Evolutionary conservation across 1,140 invertebrate genomes (phyloP).

Genomic region (Centruroides vittatus): DNA sequence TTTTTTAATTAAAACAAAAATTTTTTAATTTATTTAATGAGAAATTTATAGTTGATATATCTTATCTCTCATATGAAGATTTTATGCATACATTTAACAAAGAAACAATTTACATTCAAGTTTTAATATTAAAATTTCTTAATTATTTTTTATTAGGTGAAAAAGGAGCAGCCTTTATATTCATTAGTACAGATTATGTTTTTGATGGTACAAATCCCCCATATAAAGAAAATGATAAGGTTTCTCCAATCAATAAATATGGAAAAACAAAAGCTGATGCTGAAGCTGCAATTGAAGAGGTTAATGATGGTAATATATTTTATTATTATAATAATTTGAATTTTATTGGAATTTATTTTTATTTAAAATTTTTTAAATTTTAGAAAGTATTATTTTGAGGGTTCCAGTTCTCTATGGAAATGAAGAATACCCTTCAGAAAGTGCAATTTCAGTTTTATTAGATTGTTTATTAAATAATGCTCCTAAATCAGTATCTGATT

Average conservation of each 20-base stretch:
- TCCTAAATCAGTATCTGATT: constrained; percentile 28
- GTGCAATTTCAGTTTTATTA: constrained; percentile 38
- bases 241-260: constrained; percentile 40
- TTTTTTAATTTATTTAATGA: too few relatives aligned
- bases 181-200: constrained; percentile 44
- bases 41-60: too few relatives aligned
- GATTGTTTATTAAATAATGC: constrained; percentile 25
- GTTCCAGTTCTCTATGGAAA: constrained; percentile 39
- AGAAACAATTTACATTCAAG: neutral
- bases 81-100: too few relatives aligned
- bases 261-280: constrained; percentile 37
- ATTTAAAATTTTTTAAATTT: too few relatives aligned
- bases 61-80: too few relatives aligned
- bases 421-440: constrained; percentile 35
- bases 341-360: neutral
- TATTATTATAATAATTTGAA: neutral
- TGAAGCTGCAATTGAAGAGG: constrained; percentile 29
- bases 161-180: constrained; percentile 31
- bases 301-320: constrained; percentile 23
- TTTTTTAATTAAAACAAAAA: too few relatives aligned
- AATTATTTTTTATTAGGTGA: constrained; percentile 21
- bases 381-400: constrained; percentile 32
- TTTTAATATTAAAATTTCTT: neutral
- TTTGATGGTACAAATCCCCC: constrained; percentile 41
- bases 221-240: constrained; percentile 29